Evolutionary conservation across 37 sponge, comb jelly and placozoan genomes (phyloP), one percentile per base, ranked within the genome.

Genomic region (Chondrilla cf. caribensis): DNA sequence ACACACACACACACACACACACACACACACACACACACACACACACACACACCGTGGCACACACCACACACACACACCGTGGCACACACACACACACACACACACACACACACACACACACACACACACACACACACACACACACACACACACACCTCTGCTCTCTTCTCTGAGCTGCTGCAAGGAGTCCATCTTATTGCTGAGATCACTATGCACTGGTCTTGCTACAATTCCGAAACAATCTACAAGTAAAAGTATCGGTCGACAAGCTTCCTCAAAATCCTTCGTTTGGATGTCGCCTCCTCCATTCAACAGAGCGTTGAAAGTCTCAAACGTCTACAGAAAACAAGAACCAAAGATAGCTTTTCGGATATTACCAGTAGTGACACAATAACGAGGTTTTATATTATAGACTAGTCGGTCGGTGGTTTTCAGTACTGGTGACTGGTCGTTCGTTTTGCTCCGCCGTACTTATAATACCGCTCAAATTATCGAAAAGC

Each of bases 31-130:
- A 33, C 68, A 67, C 68, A 67, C 68, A 67, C 68, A 67, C 32
- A 26, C 68, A 26, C 68, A 67, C 68, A 67, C 68, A 67, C 68
- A 67, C n/a, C n/a, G n/a, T n/a, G n/a, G n/a, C n/a, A n/a, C n/a
- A n/a, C n/a, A n/a, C n/a, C n/a, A n/a, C 68, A 67, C 68, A 67
- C 68, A 67, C 68, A 67, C 68, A 67, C 68, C 24, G 32, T 62
- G 43, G 60, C 81, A 81, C 81, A 81, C 81, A 81, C 81, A 81
- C 81, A 81, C 81, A 81, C 81, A 81, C 72, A 70, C 72, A 82
- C 83, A 82, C 72, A 70, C 83, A 70, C 83, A 82, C 83, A 70
- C 83, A 82, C 71, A 70, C 83, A 82, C 83, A 70, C 83, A 82
- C 83, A 70, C 83, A 82, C 83, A 54, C 83, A 82, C 83, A 70